A percentile compares a stretch with the other conserved stretches of the same genome.
Evolutionary conservation across 2,888 invertebrate genomes (phyloP).

Genomic region (Cheilosia vulpina): DNA sequence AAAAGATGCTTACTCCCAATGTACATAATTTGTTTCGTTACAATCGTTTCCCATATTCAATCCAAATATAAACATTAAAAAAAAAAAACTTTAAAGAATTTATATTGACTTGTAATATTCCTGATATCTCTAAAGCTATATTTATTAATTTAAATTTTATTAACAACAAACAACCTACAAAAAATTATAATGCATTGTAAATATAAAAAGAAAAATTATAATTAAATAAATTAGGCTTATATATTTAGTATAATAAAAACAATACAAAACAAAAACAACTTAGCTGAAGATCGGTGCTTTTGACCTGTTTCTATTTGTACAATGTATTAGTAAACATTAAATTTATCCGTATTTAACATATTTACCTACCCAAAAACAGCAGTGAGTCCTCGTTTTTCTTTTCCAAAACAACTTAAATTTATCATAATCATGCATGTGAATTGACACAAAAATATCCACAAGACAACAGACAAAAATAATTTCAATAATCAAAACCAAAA

Average conservation of each 20-base stretch:
- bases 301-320: constrained; percentile 84
- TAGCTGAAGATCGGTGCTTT: constrained; percentile 85
- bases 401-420: constrained; percentile 31
- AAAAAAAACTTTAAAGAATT: constrained; percentile 47
- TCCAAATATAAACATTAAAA: constrained; percentile 44
- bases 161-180: constrained; percentile 11
- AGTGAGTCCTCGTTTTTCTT: constrained; percentile 23
- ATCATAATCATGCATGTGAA: constrained; percentile 66
- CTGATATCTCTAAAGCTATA: constrained; percentile 71
- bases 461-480: constrained; percentile 8
- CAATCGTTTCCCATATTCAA: constrained; percentile 37
- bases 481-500: constrained; percentile 65
- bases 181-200: constrained; percentile 61
- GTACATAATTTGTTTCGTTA: constrained; percentile 57
- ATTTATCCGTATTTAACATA: constrained; percentile 68
- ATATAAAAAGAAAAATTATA: constrained; percentile 55
- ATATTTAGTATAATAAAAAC: constrained; percentile 62
- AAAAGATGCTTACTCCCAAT: constrained; percentile 30
- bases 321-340: constrained; percentile 81
- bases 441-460: constrained; percentile 63
- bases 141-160: constrained; percentile 65
- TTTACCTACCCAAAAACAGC: constrained; percentile 50
- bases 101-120: constrained; percentile 75
- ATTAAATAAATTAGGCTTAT: constrained; percentile 55
- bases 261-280: constrained; percentile 78